phyloP scores from a whole-genome alignment of 1,140 invertebrate genomes.

The Bilobella aurantiaca region DNA sequence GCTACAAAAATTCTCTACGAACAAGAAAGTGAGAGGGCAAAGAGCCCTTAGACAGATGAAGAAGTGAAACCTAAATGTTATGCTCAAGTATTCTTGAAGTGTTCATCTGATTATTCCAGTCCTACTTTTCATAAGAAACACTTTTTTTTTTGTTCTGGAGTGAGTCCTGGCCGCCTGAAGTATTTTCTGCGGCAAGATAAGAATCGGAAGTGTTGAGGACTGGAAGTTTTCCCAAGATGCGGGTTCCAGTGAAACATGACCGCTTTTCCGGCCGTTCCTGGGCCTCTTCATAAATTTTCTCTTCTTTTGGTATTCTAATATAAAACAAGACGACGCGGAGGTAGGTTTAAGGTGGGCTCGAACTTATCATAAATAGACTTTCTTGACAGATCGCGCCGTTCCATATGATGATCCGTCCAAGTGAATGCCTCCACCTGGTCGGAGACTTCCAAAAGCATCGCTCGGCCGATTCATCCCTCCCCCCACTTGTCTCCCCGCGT shows the following conservation, averaged over 20 bases:
- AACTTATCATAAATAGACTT: slow-evolving; percentile 40
- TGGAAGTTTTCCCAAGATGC: too few species aligned
- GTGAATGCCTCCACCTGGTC: slow-evolving; percentile 32
- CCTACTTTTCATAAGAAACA: not conserved
- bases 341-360: not conserved
- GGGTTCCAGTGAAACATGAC: not conserved
- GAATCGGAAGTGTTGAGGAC: too few species aligned
- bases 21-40: too few species aligned
- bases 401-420: slow-evolving; percentile 36
- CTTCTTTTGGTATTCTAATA: not conserved
- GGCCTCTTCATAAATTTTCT: not conserved
- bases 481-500: slow-evolving; percentile 14
- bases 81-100: not conserved
- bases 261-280: not conserved
- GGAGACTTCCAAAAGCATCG: slow-evolving; percentile 30
- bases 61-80: not conserved
- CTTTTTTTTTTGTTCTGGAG: not conserved
- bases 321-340: not conserved
- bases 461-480: slow-evolving; percentile 23
- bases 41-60: not conserved
- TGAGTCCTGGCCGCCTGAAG: not conserved
- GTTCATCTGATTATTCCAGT: not conserved
- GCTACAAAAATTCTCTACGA: too few species aligned
- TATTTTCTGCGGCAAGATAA: too few species aligned
- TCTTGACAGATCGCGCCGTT: slow-evolving; percentile 40